Percentiles rank a stretch among this genome's conserved stretches.
Conservation (phyloP, 2,888 invertebrate genomes). For the Pinctada fucata region DNA sequence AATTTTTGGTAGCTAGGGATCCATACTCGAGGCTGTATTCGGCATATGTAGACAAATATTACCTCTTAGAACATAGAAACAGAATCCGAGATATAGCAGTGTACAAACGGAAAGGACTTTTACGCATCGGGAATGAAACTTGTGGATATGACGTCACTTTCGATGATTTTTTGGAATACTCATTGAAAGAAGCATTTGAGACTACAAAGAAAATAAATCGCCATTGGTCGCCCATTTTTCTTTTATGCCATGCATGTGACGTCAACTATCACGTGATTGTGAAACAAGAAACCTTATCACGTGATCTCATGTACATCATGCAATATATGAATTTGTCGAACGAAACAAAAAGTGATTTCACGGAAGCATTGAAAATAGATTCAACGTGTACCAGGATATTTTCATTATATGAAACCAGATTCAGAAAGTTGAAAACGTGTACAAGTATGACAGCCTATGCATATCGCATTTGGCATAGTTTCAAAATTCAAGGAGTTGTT, state of each 20-base stretch:
- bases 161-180: conserved; percentile 16
- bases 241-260: conserved; percentile 21
- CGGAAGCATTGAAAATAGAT: background rate
- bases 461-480: background rate
- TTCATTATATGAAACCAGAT: background rate
- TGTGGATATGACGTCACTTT: conserved; percentile 18
- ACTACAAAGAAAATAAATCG: conserved; percentile 10
- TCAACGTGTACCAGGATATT: background rate
- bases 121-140: background rate
- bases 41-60: conserved; percentile 22
- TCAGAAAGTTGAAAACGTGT: background rate
- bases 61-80: background rate
- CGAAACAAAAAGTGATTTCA: background rate
- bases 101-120: background rate
- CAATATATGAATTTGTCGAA: background rate
- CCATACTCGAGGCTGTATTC: conserved; percentile 23
- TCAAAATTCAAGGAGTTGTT: conserved; percentile 15
- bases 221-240: conserved; percentile 21
- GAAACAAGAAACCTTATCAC: conserved; percentile 13
- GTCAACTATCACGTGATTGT: conserved; percentile 12
- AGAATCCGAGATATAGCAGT: background rate
- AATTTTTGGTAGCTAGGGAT: conserved; percentile 12
- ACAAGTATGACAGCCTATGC: background rate
- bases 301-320: conserved; percentile 4
- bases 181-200: background rate